Conservation (phyloP, 2,113 vertebrate species). For the Telmatochromis brichardi region DNA sequence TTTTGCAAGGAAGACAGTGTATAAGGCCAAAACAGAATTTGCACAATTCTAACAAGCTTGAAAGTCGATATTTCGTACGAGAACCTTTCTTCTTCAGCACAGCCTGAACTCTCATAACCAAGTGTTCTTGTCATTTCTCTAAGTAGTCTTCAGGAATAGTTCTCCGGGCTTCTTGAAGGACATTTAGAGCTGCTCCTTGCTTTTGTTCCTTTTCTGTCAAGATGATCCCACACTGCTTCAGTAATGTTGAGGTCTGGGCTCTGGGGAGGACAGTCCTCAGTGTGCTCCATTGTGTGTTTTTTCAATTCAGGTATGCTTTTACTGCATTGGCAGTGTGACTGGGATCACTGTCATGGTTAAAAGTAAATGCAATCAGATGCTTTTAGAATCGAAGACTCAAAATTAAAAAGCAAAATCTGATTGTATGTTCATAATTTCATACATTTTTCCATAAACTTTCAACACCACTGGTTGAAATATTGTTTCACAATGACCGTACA, state of each 20-base stretch:
- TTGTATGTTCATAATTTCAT: not conserved
- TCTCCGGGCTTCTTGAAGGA: not conserved
- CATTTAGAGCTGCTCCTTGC: not conserved
- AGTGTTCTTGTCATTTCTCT: not conserved
- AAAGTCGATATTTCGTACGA: rapidly evolving
- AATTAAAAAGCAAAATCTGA: not conserved
- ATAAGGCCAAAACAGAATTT: not conserved
- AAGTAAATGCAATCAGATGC: not conserved
- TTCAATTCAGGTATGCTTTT: not conserved
- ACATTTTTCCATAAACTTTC: not conserved
- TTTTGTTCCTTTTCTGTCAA: not conserved
- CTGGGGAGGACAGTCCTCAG: not conserved
- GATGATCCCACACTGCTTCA: not conserved
- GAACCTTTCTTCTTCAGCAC: rapidly evolving
- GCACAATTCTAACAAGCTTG: not conserved
- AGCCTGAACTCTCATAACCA: not conserved
- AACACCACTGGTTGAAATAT: not conserved
- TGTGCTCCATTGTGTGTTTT: not conserved
- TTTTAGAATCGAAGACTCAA: not conserved
- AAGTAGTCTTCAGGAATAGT: not conserved
- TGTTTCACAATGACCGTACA: not conserved
- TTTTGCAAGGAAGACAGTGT: not conserved
- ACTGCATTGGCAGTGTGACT: not conserved
- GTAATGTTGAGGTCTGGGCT: not conserved
- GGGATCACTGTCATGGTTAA: not conserved